These are phyloP conservation scores for Spodoptera picta DNA, from an alignment of 2,888 invertebrate species.

Conservation along the genomic window DNA sequence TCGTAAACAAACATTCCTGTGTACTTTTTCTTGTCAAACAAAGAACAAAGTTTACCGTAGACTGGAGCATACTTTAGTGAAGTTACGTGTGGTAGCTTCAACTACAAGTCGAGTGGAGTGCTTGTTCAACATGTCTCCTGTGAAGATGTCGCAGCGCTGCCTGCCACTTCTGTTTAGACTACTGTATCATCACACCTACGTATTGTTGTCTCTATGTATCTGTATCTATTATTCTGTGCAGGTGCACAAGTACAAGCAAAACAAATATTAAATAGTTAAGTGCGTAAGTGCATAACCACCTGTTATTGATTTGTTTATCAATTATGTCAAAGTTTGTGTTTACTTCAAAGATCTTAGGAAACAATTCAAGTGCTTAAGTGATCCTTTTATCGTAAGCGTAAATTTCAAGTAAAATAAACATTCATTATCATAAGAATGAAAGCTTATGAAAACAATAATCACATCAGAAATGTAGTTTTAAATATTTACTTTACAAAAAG, in stretches of 20 bases:
- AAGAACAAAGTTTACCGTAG: constrained; percentile 68
- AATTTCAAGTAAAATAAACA: constrained; percentile 38
- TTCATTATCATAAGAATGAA: neutral
- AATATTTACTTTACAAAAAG: neutral
- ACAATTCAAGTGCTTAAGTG: constrained; percentile 59
- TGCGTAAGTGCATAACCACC: neutral
- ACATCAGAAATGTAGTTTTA: neutral
- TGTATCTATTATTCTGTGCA: constrained; percentile 10
- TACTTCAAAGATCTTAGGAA: constrained; percentile 42
- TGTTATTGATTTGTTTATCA: constrained; percentile 29
- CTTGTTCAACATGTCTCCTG: constrained; percentile 84
- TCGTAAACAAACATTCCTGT: constrained; percentile 52
- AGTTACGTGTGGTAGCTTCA: constrained; percentile 75
- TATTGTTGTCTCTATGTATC: constrained; percentile 8
- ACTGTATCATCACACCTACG: constrained; percentile 22
- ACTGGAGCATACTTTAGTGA: constrained; percentile 67
- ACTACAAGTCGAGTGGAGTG: constrained; percentile 73
- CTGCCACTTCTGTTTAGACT: constrained; percentile 50
- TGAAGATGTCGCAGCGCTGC: constrained; percentile 68
- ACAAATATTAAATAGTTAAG: constrained; percentile 3
- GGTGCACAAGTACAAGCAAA: constrained; percentile 6
- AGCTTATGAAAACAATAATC: constrained; percentile 12
- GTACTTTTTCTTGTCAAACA: constrained; percentile 62
- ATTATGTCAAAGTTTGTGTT: constrained; percentile 14
- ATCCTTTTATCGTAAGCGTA: constrained; percentile 53